Percentiles rank a stretch among this genome's conserved stretches.
Evolutionary conservation across 2,888 invertebrate genomes (phyloP).

Genomic region (Uropetala carovei): DNA sequence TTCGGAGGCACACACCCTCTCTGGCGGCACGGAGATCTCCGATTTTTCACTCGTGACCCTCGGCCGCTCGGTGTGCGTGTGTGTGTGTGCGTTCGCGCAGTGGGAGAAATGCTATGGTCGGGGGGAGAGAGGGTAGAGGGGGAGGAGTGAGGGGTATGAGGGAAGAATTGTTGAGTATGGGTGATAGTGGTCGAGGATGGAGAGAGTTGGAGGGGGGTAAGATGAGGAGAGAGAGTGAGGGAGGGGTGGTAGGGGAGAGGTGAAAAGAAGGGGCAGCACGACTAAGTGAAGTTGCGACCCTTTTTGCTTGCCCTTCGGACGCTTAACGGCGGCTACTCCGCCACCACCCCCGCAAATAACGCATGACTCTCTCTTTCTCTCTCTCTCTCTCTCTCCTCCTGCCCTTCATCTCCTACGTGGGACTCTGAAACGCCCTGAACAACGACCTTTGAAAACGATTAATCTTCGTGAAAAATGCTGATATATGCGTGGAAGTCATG

Average conservation of each 20-base stretch:
- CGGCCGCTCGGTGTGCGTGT: slow-evolving; percentile 35
- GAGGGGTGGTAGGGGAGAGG: background rate
- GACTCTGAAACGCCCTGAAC: background rate
- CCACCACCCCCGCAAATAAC: slow-evolving; percentile 17
- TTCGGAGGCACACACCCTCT: background rate
- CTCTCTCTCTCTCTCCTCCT: too few relatives aligned
- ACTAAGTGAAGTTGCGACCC: background rate
- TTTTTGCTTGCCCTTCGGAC: background rate
- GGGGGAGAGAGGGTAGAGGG: background rate
- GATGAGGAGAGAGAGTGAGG: slow-evolving; percentile 5
- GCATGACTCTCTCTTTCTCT: background rate
- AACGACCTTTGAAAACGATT: background rate
- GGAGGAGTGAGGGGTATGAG: background rate
- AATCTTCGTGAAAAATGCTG: background rate
- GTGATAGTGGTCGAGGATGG: background rate
- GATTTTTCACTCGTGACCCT: slow-evolving; percentile 64
- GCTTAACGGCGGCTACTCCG: slow-evolving; percentile 12
- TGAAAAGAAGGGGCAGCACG: background rate
- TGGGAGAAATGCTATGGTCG: background rate
- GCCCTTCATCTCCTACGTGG: background rate
- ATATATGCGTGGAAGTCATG: background rate
- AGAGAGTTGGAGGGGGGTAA: background rate
- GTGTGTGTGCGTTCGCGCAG: background rate
- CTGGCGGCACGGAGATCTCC: slow-evolving; percentile 55
- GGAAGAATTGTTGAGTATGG: background rate